Evolutionary conservation across 2,888 invertebrate genomes (phyloP), one percentile per base, ranked within the genome.

Genomic region (Spatulosminthurus flaviceps): DNA sequence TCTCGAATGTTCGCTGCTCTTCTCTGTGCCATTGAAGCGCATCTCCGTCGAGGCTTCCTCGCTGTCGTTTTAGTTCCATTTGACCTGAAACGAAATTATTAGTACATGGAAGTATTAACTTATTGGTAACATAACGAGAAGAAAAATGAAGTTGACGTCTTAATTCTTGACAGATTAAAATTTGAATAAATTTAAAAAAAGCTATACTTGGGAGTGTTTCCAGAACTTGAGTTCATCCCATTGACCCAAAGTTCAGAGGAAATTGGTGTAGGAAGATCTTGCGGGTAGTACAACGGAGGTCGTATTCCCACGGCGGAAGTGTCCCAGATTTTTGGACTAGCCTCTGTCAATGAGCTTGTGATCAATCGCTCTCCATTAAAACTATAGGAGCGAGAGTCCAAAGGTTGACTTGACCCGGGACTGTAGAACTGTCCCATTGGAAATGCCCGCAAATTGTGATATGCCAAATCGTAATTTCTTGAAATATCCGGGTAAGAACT

Each of bases 1-100:
- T 98, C 97, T 1, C 96, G 91, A 82, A 96, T 96, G 88, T 97
- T 97, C 29, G 96, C 96, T 0, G 96, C 96, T 76, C 96, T 90
- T 43, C 96, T 90, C 87, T 96, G 96, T 0, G 95, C 95, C 86
- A 96, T 91, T 0, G 96, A 95, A 0, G 96, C 96, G 2, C 96
- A 95, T 29, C 96, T 91, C 1, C 96, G 91, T 7, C 96, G 90
- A 0, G 95, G 92, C 87, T 96, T 96, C 87, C 95, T 95, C 24
- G 75, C 42, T 66, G 24, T 66, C 7, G 28, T 9, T 2, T 19
- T 51, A n/a, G 5, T 51, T 51, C 51, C n/a, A 2, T 16, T 28
- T 77, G 34, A 28, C 80, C 81, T 67, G 79, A 79, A n/a, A n/a
- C n/a, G n/a, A n/a, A n/a, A n/a, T n/a, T n/a, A n/a, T n/a, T n/a